Evolutionary conservation across 2,888 invertebrate species (phyloP).

Genomic region (Melangyna quadrimaculata): DNA sequence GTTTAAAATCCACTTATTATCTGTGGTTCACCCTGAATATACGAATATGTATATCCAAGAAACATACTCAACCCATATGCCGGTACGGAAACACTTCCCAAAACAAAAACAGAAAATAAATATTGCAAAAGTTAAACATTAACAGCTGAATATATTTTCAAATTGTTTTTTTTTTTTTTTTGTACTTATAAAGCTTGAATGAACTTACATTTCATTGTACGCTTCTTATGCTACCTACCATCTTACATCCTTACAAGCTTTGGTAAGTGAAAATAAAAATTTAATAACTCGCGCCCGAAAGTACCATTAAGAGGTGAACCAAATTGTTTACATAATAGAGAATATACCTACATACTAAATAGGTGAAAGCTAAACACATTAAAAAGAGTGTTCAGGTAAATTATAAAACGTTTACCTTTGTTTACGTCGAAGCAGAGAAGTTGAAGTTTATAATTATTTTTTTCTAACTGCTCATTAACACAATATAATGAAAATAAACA

Average conservation of each 20-base stretch:
- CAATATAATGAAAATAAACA: constrained; percentile 4
- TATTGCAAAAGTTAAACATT: constrained; percentile 3
- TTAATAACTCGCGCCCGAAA: constrained; percentile 3
- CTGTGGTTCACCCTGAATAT: too few relatives aligned
- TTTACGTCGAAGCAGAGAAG: background rate
- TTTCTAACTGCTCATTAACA: constrained; percentile 6
- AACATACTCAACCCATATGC: background rate
- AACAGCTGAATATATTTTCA: constrained; percentile 2
- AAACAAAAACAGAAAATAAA: background rate
- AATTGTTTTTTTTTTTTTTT: too few relatives aligned
- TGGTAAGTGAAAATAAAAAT: background rate
- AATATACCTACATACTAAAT: constrained; percentile 20
- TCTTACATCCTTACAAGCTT: background rate
- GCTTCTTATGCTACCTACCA: background rate
- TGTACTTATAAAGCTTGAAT: background rate
- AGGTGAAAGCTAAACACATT: constrained; percentile 21
- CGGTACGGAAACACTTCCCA: background rate
- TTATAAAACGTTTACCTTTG: constrained; percentile 20
- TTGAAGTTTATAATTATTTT: background rate
- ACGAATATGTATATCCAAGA: too few relatives aligned
- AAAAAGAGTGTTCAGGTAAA: constrained; percentile 2
- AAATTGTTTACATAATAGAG: background rate
- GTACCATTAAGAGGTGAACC: constrained; percentile 2
- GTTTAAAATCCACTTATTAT: too few relatives aligned
- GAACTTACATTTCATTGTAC: background rate